Percentiles rank a stretch among this genome's conserved stretches.
phyloP scores from a whole-genome alignment of 2,113 vertebrate species.

The Vulpes ferrilata region DNA sequence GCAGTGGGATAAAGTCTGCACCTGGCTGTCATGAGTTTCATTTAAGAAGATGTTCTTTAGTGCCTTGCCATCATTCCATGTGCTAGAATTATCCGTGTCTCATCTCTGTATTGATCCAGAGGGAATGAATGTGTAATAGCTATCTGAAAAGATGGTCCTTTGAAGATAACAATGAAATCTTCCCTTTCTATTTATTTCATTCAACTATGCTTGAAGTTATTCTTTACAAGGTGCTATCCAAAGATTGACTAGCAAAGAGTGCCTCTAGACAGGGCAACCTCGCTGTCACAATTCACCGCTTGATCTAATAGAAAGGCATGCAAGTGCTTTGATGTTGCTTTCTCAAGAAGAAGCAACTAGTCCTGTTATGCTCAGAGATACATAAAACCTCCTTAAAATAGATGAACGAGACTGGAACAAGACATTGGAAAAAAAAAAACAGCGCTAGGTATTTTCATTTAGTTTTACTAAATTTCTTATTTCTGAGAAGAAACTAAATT shows the following conservation, averaged over 20 bases:
- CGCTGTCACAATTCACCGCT: not conserved
- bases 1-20: not conserved
- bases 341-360: not conserved
- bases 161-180: not conserved
- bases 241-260: not conserved
- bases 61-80: not conserved
- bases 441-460: not conserved
- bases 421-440: not conserved
- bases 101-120: not conserved
- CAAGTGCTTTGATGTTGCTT: not conserved
- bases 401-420: not conserved
- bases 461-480: not conserved
- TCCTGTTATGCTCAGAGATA: not conserved
- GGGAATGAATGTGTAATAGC: not conserved
- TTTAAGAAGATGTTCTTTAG: not conserved
- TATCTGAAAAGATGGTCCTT: not conserved
- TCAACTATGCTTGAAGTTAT: not conserved
- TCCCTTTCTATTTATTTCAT: not conserved
- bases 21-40: not conserved
- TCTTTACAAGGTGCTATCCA: not conserved
- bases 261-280: not conserved
- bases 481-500: not conserved
- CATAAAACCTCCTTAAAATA: slow-evolving; percentile 18
- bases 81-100: not conserved
- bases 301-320: fast-evolving